These are phyloP conservation scores for Sarcophaga subvicina DNA, from an alignment of 2,888 invertebrate genomes.

Conservation along the genomic window DNA sequence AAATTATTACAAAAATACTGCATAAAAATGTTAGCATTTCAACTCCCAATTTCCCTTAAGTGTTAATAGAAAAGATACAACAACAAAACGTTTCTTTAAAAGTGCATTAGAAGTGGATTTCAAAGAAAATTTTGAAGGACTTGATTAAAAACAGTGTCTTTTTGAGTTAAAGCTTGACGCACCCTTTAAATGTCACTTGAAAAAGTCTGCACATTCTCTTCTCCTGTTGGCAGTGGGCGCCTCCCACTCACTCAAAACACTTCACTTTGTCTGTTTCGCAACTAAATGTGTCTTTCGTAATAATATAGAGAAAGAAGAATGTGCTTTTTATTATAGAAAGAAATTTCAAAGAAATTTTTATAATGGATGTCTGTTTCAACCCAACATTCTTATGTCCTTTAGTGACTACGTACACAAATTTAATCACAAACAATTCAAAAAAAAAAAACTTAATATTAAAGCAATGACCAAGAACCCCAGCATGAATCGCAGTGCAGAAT, in stretches of 20 bases:
- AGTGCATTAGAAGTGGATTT: background rate
- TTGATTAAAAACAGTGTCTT: background rate
- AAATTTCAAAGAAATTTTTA: too few relatives aligned
- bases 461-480: too few relatives aligned
- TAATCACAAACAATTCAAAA: too few relatives aligned
- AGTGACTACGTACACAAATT: too few relatives aligned
- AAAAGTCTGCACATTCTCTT: background rate
- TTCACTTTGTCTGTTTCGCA: background rate
- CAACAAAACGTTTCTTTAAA: background rate
- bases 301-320: background rate
- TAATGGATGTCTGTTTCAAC: too few relatives aligned
- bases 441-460: too few relatives aligned
- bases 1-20: background rate
- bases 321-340: background rate
- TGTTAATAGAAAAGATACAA: background rate
- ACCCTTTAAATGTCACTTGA: slow-evolving; percentile 6
- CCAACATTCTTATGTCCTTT: too few relatives aligned
- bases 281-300: background rate
- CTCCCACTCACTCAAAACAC: background rate
- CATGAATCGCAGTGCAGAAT: too few relatives aligned
- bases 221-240: background rate
- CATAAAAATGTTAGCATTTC: background rate
- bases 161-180: background rate
- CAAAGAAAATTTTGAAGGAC: background rate
- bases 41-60: background rate